phyloP scores from a whole-genome alignment of 2,113 vertebrate genomes.

The Upupa epops region DNA sequence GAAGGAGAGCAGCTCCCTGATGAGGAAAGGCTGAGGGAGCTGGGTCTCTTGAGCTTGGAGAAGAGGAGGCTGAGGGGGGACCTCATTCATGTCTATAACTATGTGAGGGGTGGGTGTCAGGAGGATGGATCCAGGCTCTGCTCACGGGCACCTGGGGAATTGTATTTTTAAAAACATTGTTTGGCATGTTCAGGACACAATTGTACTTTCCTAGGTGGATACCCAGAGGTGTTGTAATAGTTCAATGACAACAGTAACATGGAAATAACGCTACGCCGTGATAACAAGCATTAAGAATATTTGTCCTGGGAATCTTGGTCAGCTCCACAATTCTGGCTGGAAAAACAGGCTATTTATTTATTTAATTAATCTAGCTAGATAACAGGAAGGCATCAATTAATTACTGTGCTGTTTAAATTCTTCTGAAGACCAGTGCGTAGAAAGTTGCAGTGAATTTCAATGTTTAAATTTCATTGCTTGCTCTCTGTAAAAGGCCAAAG shows the following conservation, averaged over 20 bases:
- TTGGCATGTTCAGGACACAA: neutral
- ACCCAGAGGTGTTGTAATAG: neutral
- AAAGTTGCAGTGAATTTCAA: neutral
- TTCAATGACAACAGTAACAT: constrained; percentile 14
- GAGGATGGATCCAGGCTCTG: no score
- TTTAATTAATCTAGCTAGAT: neutral
- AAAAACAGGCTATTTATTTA: neutral
- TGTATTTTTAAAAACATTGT: neutral
- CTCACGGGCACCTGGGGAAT: no score
- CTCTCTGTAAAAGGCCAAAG: neutral
- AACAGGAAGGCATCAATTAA: neutral
- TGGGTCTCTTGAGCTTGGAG: no score
- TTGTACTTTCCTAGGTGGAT: constrained; percentile 10
- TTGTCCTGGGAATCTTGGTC: constrained; percentile 25
- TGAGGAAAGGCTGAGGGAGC: no score
- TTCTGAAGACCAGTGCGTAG: neutral
- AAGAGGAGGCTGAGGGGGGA: no score
- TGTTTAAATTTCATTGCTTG: neutral
- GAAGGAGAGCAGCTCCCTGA: no score
- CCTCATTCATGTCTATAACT: no score
- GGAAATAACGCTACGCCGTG: neutral
- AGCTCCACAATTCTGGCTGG: constrained; percentile 1
- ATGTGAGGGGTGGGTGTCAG: no score
- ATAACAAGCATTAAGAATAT: neutral
- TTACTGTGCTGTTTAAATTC: neutral